A percentile compares a stretch with the other conserved stretches of the same genome.
phyloP scores from a whole-genome alignment of 2,888 invertebrate genomes.

The Lasioglossum zephyrum region DNA sequence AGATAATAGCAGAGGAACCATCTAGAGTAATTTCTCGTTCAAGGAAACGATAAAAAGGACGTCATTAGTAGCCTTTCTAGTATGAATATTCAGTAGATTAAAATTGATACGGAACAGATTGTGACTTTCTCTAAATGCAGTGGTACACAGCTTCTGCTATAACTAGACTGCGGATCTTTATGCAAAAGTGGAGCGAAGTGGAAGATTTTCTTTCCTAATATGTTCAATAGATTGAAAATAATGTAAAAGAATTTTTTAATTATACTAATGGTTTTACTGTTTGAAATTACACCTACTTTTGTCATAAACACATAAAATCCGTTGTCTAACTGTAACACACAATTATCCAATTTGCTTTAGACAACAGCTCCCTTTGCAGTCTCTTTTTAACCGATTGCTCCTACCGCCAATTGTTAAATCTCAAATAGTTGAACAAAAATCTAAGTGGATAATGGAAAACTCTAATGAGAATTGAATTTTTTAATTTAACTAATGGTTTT shows the following conservation, averaged over 20 bases:
- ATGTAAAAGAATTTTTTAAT: too few relatives aligned
- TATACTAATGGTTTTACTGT: too few relatives aligned
- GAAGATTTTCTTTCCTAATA: too few relatives aligned
- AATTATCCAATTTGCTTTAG: background rate
- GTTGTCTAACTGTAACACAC: background rate
- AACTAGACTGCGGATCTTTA: background rate
- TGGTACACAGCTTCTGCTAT: background rate
- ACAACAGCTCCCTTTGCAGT: background rate
- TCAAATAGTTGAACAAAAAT: background rate
- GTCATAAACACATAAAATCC: too few relatives aligned
- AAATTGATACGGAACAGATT: background rate
- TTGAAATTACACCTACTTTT: too few relatives aligned
- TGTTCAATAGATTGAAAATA: too few relatives aligned
- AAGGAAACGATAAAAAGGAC: background rate
- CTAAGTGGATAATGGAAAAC: background rate
- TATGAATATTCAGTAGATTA: background rate
- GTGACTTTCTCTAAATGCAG: background rate
- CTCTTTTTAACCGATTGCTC: background rate
- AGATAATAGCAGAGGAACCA: conserved; percentile 17
- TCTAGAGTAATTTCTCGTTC: background rate
- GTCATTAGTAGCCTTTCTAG: background rate
- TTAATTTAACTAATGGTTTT: too few relatives aligned
- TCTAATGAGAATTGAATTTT: background rate
- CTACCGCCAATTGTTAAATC: background rate
- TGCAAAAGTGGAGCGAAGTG: too few relatives aligned